Evolutionary conservation across 2,113 vertebrate genomes (phyloP), one percentile per base, ranked within the genome.

Genomic region (Oreotrochilus melanogaster): DNA sequence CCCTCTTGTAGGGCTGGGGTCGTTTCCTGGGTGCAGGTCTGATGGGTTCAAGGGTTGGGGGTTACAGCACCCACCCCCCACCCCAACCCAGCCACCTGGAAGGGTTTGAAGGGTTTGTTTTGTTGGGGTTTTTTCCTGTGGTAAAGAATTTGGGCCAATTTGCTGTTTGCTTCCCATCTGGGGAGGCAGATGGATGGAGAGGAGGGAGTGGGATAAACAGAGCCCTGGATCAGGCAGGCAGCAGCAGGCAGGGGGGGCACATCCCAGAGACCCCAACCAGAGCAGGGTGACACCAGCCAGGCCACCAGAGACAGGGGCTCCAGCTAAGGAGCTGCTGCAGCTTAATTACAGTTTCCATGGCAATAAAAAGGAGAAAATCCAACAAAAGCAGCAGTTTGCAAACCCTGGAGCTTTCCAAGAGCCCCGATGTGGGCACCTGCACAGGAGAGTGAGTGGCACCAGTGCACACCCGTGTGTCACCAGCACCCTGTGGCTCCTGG

Each of bases 161-260:
- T 84, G 18, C 35, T 89, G 87, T n/a, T 91, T 92, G 86, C 86
- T 88, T 70, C 96, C 97, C 89, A 97, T 97, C 91, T 97, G 97
- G 94, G 94, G 71, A 98, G 89, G 93, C 98, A 98, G 98, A 98
- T 98, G 98, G 98, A 98, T 86, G 94, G 92, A 83, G 78, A 94
- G 93, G 93, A 97, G 91, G 95, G 85, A 97, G 93, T 8, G 81
- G 96, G 92, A 94, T 95, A 91, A 97, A 96, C 94, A 96, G 87
- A 69, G 73, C 86, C 54, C 66, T 3, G 82, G 92, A 87, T 35
- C 90, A 88, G 95, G 31, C 84, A 76, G 86, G 83, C 88, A 92
- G 92, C 92, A 88, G 81, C 93, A n/a, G 69, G 89, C 92, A 80
- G 95, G 76, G 27, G 0, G 0, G 70, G 70, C 43, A 61, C 23